Percentiles rank a stretch among this genome's conserved stretches.
These are phyloP conservation scores for Saiga tatarica DNA, from an alignment of 2,113 vertebrate genomes.

Conservation along the genomic window DNA sequence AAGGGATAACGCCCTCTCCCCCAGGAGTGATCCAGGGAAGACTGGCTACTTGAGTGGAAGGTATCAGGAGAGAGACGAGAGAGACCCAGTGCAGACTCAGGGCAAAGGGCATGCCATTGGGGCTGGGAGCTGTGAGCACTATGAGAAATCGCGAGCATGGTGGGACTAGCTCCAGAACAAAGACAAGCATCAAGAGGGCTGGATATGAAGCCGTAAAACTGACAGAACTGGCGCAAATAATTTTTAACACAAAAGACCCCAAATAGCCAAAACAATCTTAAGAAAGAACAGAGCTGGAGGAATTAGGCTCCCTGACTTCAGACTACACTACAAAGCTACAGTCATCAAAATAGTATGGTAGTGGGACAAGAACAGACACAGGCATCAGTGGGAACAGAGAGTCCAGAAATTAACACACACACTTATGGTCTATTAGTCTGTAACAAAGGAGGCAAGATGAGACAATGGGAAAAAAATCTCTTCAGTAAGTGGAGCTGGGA, in stretches of 20 bases:
- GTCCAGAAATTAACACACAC: not conserved
- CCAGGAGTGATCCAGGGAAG: constrained; percentile 62
- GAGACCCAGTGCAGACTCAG: constrained; percentile 63
- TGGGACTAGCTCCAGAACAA: constrained; percentile 69
- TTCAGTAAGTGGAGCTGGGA: not conserved
- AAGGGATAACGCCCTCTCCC: constrained; percentile 59
- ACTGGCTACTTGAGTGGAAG: constrained; percentile 65
- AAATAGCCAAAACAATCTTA: not conserved
- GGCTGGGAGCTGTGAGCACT: constrained; percentile 74
- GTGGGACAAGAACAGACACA: not conserved
- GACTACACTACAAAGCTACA: not conserved
- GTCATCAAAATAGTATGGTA: not conserved
- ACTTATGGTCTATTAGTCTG: not conserved
- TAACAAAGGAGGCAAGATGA: not conserved
- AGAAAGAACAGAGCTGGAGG: not conserved
- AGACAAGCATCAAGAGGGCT: constrained; percentile 56
- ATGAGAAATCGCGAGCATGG: constrained; percentile 70
- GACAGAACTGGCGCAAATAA: not conserved
- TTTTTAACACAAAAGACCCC: not conserved
- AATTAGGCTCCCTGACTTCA: not conserved
- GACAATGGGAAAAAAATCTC: not conserved
- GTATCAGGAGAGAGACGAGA: constrained; percentile 63
- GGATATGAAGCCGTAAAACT: constrained; percentile 58
- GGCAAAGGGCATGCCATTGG: constrained; percentile 71
- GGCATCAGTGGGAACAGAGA: not conserved